Conservation (phyloP, 2,113 vertebrate species). For the Promerops cafer region DNA sequence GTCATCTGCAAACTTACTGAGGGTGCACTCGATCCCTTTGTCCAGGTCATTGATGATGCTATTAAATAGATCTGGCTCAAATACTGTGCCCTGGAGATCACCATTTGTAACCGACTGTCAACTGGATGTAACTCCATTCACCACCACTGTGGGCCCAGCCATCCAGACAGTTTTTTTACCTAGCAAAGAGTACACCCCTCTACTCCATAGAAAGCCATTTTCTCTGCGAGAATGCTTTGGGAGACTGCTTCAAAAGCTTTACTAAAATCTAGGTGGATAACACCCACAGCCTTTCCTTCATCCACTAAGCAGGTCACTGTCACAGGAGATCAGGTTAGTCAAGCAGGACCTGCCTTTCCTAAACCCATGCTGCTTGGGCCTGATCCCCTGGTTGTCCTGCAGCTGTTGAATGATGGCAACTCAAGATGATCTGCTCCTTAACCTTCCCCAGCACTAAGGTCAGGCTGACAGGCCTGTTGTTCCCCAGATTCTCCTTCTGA, state of each 20-base stretch:
- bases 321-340: neutral
- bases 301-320: neutral
- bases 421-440: neutral
- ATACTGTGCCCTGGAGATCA: neutral
- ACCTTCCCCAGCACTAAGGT: neutral
- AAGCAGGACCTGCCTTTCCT: neutral
- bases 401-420: neutral
- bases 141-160: too few species aligned
- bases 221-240: neutral
- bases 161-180: neutral
- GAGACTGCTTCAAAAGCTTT: neutral
- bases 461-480: neutral
- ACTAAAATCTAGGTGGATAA: neutral
- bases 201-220: neutral
- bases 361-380: neutral
- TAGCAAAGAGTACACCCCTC: neutral
- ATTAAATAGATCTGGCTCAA: neutral
- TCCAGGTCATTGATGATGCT: neutral
- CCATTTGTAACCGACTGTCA: neutral
- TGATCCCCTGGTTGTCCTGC: neutral
- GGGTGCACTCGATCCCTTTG: neutral
- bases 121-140: neutral
- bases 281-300: neutral
- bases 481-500: neutral
- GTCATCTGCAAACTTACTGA: neutral